phyloP scores from a whole-genome alignment of 2,113 vertebrate species.

The Plecturocebus donacophilus region DNA sequence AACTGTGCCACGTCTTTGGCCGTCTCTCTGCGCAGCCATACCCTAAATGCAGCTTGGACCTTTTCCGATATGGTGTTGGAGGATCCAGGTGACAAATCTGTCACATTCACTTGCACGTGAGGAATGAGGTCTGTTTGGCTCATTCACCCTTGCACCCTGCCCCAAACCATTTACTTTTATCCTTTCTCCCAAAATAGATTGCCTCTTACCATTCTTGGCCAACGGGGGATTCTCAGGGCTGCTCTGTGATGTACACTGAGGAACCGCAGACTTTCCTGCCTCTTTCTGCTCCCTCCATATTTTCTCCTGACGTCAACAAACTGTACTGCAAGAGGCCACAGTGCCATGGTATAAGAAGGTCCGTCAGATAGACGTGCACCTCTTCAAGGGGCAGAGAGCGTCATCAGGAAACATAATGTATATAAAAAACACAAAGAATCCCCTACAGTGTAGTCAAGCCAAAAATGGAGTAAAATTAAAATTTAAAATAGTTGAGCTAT shows the following conservation, averaged over 20 bases:
- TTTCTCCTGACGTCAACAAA: accelerated
- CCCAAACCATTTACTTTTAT: neutral
- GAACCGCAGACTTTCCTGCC: no score
- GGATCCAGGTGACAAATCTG: neutral
- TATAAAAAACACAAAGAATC: neutral
- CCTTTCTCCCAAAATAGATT: neutral
- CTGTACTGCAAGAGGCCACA: neutral
- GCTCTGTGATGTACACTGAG: accelerated
- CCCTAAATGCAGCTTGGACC: neutral
- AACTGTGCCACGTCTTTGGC: accelerated
- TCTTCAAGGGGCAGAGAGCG: neutral
- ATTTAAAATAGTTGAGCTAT: neutral
- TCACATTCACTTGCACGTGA: neutral
- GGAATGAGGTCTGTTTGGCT: neutral
- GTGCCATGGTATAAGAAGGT: accelerated
- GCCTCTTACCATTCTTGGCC: neutral
- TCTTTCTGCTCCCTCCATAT: accelerated
- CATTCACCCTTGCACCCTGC: neutral
- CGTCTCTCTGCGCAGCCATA: neutral
- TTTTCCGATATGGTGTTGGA: neutral
- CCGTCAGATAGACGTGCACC: neutral
- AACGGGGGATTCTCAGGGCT: neutral
- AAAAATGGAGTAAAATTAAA: neutral
- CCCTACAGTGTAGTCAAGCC: neutral
- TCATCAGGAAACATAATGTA: neutral